Evolutionary conservation across 2,888 invertebrate species (phyloP).

Genomic region (Cephus rjabovi): DNA sequence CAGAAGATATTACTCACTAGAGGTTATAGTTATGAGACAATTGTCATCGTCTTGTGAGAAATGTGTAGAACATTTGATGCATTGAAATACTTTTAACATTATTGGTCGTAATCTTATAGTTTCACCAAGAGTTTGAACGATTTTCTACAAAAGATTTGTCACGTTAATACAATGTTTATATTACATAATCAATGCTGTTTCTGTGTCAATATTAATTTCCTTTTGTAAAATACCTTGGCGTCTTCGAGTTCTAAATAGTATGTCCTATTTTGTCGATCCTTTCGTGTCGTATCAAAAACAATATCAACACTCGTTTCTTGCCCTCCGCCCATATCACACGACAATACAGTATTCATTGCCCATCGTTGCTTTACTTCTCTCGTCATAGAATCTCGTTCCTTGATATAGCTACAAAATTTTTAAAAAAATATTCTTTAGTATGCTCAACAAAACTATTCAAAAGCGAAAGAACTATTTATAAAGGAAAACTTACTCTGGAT

Average conservation of each 20-base stretch:
- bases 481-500: constrained; percentile 52
- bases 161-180: background rate
- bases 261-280: constrained; percentile 70
- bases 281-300: constrained; percentile 73
- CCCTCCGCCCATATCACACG: constrained; percentile 60
- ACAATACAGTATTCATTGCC: constrained; percentile 56
- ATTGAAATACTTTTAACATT: constrained; percentile 63
- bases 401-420: constrained; percentile 64
- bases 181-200: background rate
- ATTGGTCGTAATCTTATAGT: constrained; percentile 68
- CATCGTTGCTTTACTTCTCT: constrained; percentile 62
- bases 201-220: background rate
- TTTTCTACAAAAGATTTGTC: constrained; percentile 57
- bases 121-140: constrained; percentile 66
- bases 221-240: constrained; percentile 65
- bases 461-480: background rate
- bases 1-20: background rate
- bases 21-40: constrained; percentile 29
- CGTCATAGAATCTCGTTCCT: constrained; percentile 68
- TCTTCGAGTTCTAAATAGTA: constrained; percentile 72
- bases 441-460: background rate
- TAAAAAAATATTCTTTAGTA: constrained; percentile 5
- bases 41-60: constrained; percentile 69
- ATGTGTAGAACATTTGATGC: constrained; percentile 74
- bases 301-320: constrained; percentile 69